Evolutionary conservation across 2,888 invertebrate genomes (phyloP), one percentile per base, ranked within the genome.

Genomic region (Lydus trimaculatus): DNA sequence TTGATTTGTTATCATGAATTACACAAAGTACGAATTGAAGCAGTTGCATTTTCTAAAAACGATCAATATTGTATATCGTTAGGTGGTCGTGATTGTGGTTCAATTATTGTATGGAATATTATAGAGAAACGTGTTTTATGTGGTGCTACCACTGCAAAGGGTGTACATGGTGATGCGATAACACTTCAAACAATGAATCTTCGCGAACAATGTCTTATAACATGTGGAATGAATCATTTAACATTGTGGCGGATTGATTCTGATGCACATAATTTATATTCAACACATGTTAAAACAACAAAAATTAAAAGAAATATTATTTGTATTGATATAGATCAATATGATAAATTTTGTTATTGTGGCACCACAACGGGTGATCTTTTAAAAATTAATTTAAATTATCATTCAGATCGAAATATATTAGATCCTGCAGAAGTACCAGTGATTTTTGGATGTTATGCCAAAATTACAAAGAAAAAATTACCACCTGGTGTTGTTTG

Each of bases 21-120:
- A 58, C 98, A 98, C 83, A 95, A 95, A 87, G 96, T 96, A 0
- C 90, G 95, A 39, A 93, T 97, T 0, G 93, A 96, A 86, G 90
- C 93, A 0, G 86, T 97, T n/a, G 88, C 90, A 8, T 97, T 98
- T 83, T 92, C 95, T 0, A 88, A 91, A 4, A 91, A 93, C 83
- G 95, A 94, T 77, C 89, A 90, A 63, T 72, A 70, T 64, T 87
- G 96, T 76, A 89, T 95, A 43, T 94, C 95, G 0, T 87, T 97
- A 48, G 97, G 97, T 0, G 97, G 97, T 0, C 90, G 93, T 69
- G 97, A 97, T 84, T 97, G 97, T 84, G 95, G 95, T 39, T 92
- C 92, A 73, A 90, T 97, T 43, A 92, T 96, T 58, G 90, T 97
- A 1, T 97, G 94, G 91, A 92, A 96, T 82, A 89, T 96, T 72